phyloP scores from a whole-genome alignment of 2,113 vertebrate species.

The Zapus hudsonius region DNA sequence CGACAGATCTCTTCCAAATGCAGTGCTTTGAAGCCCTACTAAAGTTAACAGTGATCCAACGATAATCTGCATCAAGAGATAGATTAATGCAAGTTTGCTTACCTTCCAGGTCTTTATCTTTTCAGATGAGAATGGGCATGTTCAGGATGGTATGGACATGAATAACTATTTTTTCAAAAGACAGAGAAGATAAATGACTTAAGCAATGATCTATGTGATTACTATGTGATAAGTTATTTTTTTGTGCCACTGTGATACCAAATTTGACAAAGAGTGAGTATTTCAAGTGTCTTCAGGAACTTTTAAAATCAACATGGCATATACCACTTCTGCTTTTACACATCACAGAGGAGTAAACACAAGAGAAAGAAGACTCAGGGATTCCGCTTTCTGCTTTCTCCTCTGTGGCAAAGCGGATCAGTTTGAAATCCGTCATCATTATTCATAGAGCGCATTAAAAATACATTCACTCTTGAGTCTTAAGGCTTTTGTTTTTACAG shows the following conservation, averaged over 20 bases:
- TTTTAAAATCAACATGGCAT: background rate
- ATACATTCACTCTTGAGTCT: conserved; percentile 43
- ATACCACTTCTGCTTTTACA: conserved; percentile 32
- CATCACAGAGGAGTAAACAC: conserved; percentile 32
- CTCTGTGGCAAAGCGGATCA: background rate
- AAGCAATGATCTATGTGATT: background rate
- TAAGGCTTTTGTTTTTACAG: conserved; percentile 64
- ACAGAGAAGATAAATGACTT: background rate
- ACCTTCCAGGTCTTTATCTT: background rate
- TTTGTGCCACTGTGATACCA: background rate
- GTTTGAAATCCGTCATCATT: conserved; percentile 42
- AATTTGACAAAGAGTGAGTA: background rate
- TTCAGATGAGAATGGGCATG: background rate
- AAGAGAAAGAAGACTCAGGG: background rate
- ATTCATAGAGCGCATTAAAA: conserved; percentile 64
- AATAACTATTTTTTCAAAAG: background rate
- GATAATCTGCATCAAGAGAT: background rate
- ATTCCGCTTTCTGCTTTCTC: background rate
- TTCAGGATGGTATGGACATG: too few species aligned
- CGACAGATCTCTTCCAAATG: conserved; percentile 15
- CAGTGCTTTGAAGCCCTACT: background rate
- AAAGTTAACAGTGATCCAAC: background rate
- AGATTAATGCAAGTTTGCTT: background rate
- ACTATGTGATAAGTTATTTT: too few species aligned
- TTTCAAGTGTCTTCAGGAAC: background rate